phyloP scores from a whole-genome alignment of 1,140 invertebrate genomes.

The Glossosoma conforme region DNA sequence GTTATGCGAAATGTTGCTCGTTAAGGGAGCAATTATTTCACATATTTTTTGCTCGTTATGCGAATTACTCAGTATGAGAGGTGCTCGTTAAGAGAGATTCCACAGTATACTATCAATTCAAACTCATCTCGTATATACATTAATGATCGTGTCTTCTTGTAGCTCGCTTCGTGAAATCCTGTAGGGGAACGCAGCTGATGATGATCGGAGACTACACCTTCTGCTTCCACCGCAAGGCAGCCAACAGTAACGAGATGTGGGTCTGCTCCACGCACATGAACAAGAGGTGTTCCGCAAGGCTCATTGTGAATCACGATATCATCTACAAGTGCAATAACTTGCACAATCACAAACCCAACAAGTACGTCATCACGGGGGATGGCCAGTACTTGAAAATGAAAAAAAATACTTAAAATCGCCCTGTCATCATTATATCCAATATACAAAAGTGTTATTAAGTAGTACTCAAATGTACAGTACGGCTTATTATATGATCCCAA shows the following conservation, averaged over 20 bases:
- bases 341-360: not conserved
- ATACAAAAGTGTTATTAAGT: not conserved
- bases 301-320: not conserved
- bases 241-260: constrained; percentile 27
- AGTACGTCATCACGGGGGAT: not conserved
- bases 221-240: not conserved
- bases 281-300: constrained; percentile 33
- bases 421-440: not conserved
- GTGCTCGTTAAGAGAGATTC: too few relatives aligned
- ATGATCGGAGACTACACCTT: not conserved
- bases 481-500: not conserved
- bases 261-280: constrained; percentile 35
- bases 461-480: not conserved
- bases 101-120: too few relatives aligned
- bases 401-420: not conserved
- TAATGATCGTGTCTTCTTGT: too few relatives aligned
- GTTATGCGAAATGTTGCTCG: too few relatives aligned
- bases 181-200: not conserved
- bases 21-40: too few relatives aligned
- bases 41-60: too few relatives aligned
- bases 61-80: too few relatives aligned
- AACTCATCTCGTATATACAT: too few relatives aligned
- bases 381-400: not conserved
- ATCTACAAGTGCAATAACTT: not conserved
- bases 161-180: too few relatives aligned